These are phyloP conservation scores for Steatocranus sp. DNA, from an alignment of 2,797 vertebrate genomes.

Conservation along the genomic window DNA sequence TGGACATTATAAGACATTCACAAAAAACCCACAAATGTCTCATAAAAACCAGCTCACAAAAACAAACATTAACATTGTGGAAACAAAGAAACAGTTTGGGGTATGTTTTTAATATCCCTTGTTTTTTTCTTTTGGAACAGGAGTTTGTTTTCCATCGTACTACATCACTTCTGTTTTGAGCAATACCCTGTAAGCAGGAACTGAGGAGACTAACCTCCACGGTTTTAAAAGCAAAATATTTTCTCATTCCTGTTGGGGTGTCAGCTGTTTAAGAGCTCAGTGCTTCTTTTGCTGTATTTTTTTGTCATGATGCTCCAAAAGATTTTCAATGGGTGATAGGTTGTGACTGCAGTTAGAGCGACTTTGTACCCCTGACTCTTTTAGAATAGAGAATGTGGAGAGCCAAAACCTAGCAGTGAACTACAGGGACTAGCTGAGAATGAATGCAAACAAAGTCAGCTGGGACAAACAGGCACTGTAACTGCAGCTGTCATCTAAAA, in stretches of 20 bases:
- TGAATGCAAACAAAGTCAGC: neutral
- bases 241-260: neutral
- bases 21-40: rapidly evolving
- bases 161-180: neutral
- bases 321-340: neutral
- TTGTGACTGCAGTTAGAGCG: neutral
- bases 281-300: neutral
- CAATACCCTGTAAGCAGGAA: neutral
- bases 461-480: neutral
- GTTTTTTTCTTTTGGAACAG: neutral
- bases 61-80: neutral
- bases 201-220: rapidly evolving
- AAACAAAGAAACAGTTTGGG: neutral
- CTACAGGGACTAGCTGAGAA: neutral
- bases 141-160: neutral
- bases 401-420: neutral
- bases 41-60: neutral
- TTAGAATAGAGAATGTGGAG: neutral
- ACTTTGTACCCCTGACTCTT: neutral
- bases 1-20: neutral
- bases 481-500: neutral
- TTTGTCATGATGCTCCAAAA: neutral
- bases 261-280: neutral
- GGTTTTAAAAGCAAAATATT: neutral
- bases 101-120: neutral